These are phyloP conservation scores for Rallus crepitans DNA, from an alignment of 2,797 vertebrate species.

Conservation along the genomic window DNA sequence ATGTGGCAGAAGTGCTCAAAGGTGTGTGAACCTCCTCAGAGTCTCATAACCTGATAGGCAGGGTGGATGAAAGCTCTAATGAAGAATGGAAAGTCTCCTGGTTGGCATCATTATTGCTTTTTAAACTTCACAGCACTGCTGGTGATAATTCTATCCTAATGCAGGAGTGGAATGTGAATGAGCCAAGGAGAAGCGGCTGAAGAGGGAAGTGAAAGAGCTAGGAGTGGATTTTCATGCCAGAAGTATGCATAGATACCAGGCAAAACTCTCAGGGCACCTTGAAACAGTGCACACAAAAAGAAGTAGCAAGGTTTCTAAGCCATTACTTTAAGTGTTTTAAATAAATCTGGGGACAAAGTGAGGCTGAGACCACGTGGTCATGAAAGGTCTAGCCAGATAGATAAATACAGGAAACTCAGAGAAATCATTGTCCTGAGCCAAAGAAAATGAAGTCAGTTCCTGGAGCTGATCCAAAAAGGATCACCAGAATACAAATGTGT, in stretches of 20 bases:
- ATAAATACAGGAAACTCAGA: not conserved
- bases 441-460: not conserved
- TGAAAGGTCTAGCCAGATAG: not conserved
- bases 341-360: not conserved
- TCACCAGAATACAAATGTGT: not conserved
- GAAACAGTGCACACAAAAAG: not conserved
- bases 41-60: not conserved
- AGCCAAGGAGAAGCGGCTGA: not conserved
- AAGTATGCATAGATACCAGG: not conserved
- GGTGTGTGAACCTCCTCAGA: not conserved
- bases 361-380: not conserved
- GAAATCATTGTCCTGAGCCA: not conserved
- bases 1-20: conserved; percentile 74
- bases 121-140: not conserved
- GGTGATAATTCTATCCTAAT: not conserved
- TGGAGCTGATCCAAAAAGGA: not conserved
- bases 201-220: not conserved
- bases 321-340: not conserved
- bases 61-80: not conserved
- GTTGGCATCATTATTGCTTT: not conserved
- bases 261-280: not conserved
- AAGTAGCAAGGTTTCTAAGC: not conserved
- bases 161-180: not conserved
- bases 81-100: not conserved
- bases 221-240: not conserved